phyloP scores from a whole-genome alignment of 2,113 vertebrate genomes.

The Calonectris borealis region DNA sequence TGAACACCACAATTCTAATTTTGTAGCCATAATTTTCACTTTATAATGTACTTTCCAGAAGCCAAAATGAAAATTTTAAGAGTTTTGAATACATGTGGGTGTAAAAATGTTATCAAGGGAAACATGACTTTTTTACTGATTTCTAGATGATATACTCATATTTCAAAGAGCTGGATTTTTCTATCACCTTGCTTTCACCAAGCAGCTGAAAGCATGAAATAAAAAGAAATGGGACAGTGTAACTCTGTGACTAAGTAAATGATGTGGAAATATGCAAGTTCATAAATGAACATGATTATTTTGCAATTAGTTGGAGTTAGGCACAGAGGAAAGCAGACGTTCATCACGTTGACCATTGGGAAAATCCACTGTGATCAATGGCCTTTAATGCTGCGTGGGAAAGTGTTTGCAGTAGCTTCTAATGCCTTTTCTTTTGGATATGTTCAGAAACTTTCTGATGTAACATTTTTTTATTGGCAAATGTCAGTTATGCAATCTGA shows the following conservation, averaged over 20 bases:
- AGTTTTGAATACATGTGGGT: background rate
- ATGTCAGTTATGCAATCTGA: conserved; percentile 65
- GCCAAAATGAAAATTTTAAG: conserved; percentile 30
- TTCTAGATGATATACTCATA: background rate
- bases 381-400: background rate
- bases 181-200: background rate
- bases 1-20: conserved; percentile 25
- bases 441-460: conserved; percentile 26
- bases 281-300: background rate
- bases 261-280: background rate
- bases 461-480: conserved; percentile 38
- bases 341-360: background rate
- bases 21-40: conserved; percentile 8
- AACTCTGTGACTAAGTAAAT: background rate
- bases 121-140: conserved; percentile 14
- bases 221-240: background rate
- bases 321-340: background rate
- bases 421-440: background rate
- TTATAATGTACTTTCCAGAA: conserved; percentile 17
- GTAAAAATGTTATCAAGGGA: conserved; percentile 32
- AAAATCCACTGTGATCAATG: background rate
- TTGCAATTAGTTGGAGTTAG: background rate
- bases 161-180: background rate
- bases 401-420: background rate
- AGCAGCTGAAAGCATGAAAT: background rate